A percentile compares a stretch with the other conserved stretches of the same genome.
Evolutionary conservation across 2,113 vertebrate species (phyloP).

Genomic region (Donacobius atricapilla): DNA sequence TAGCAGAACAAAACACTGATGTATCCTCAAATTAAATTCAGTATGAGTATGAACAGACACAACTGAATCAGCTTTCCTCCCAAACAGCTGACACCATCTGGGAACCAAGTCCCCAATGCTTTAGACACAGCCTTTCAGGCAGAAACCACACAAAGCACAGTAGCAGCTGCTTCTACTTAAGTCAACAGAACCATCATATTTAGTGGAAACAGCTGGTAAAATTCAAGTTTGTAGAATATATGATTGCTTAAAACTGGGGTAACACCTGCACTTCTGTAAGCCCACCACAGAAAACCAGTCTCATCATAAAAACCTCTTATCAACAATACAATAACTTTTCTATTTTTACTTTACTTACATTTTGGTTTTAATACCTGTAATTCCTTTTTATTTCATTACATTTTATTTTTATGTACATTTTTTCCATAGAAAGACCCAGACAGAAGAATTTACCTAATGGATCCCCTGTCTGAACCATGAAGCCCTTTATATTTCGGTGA

Average conservation of each 20-base stretch:
- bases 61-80: neutral
- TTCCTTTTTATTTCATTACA: neutral
- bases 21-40: neutral
- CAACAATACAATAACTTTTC: neutral
- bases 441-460: conserved; percentile 83
- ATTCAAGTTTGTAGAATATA: neutral
- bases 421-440: neutral
- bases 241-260: neutral
- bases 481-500: conserved; percentile 97
- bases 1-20: neutral
- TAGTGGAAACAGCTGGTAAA: neutral
- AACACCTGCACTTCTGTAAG: neutral
- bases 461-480: conserved; percentile 98
- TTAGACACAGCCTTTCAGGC: neutral
- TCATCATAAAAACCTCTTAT: neutral
- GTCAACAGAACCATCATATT: neutral
- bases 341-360: neutral
- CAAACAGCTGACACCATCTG: neutral
- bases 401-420: neutral
- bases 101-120: neutral
- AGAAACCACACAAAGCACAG: neutral
- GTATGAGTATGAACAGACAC: neutral
- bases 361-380: neutral
- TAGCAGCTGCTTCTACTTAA: neutral
- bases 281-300: neutral